Evolutionary conservation across 2,113 vertebrate species (phyloP).

Genomic region (Galemys pyrenaicus): DNA sequence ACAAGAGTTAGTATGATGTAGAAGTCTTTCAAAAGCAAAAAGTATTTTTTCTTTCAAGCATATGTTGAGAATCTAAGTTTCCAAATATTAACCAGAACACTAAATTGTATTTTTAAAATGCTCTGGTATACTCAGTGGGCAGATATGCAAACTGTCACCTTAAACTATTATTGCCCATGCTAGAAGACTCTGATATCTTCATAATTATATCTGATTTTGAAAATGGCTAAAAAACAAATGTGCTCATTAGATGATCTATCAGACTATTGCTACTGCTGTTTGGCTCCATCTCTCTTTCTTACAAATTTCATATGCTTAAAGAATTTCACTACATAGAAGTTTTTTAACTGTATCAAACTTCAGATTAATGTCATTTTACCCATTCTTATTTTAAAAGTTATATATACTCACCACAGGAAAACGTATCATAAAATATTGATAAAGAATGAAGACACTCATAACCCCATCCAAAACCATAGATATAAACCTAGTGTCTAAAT

Average conservation of each 20-base stretch:
- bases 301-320: slow-evolving; percentile 21
- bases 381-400: slow-evolving; percentile 20
- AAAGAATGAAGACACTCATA: neutral
- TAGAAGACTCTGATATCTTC: neutral
- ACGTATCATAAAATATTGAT: neutral
- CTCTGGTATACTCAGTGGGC: neutral
- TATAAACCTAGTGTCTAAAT: neutral
- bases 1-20: neutral
- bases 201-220: neutral
- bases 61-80: slow-evolving; percentile 9
- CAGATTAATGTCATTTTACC: neutral
- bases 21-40: neutral
- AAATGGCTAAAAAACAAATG: neutral
- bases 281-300: neutral
- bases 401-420: neutral
- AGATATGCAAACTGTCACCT: neutral
- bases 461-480: neutral
- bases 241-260: neutral
- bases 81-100: slow-evolving; percentile 29
- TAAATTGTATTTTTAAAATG: slow-evolving; percentile 46
- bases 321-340: neutral
- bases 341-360: slow-evolving; percentile 22
- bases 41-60: slow-evolving; percentile 14
- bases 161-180: neutral
- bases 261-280: neutral